Evolutionary conservation across 2,113 vertebrate species (phyloP).

Genomic region (Chrysemys picta): DNA sequence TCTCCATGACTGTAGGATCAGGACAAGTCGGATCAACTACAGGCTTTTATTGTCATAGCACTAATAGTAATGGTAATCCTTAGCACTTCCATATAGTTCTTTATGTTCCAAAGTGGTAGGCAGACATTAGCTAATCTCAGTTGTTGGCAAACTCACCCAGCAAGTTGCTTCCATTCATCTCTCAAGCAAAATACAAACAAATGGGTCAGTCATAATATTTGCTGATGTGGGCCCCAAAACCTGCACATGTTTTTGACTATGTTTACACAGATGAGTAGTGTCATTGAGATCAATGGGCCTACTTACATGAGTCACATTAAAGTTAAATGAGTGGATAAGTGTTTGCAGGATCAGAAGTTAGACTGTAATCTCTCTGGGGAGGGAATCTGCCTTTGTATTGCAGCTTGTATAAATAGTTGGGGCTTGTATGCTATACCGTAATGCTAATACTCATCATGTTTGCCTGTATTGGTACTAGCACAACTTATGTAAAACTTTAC

Average conservation of each 20-base stretch:
- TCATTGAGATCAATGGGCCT: too few species aligned
- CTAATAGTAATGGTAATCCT: not conserved
- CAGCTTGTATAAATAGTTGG: not conserved
- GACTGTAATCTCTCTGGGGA: not conserved
- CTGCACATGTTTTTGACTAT: not conserved
- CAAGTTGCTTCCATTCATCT: not conserved
- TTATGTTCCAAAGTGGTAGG: not conserved
- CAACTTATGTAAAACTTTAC: not conserved
- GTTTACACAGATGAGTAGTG: too few species aligned
- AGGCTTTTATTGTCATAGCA: rapidly evolving
- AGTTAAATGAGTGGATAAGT: too few species aligned
- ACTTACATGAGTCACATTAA: too few species aligned
- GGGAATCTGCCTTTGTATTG: not conserved
- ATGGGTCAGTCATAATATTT: not conserved
- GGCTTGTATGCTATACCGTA: not conserved
- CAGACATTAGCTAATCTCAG: not conserved
- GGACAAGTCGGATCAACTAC: rapidly evolving
- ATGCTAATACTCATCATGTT: not conserved
- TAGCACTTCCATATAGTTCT: rapidly evolving
- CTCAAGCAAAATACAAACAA: not conserved
- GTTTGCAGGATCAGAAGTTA: too few species aligned
- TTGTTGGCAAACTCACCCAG: not conserved
- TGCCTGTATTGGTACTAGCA: not conserved
- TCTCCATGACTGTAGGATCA: not conserved
- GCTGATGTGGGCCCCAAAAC: not conserved